phyloP scores from a whole-genome alignment of 2,888 invertebrate genomes.

The Dynastes grantii region DNA sequence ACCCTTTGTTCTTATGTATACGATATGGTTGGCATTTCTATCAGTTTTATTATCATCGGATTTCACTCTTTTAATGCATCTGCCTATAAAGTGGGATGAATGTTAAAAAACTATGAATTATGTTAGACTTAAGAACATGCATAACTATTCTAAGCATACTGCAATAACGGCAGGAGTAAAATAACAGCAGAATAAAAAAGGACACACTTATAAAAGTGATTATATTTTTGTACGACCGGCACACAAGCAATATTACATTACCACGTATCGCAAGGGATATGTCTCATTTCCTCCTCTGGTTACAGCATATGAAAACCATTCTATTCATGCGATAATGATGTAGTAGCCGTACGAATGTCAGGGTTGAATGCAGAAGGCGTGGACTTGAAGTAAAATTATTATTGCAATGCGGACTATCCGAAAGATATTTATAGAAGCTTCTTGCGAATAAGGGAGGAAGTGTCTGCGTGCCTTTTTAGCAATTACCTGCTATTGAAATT shows the following conservation, averaged over 20 bases:
- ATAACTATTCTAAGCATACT: too few relatives aligned
- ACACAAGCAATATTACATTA: too few relatives aligned
- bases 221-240: too few relatives aligned
- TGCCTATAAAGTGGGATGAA: too few relatives aligned
- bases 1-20: slow-evolving; percentile 1
- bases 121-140: too few relatives aligned
- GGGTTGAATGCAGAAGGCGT: slow-evolving; percentile 25
- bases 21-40: background rate
- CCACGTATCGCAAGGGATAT: background rate
- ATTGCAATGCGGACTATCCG: slow-evolving; percentile 5
- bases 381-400: slow-evolving; percentile 26
- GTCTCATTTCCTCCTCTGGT: slow-evolving; percentile 30
- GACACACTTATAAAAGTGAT: too few relatives aligned
- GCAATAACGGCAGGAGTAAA: too few relatives aligned
- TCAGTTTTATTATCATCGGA: slow-evolving; percentile 7
- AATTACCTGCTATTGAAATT: slow-evolving; percentile 30
- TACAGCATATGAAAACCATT: slow-evolving; percentile 6
- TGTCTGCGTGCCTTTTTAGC: slow-evolving; percentile 15
- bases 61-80: background rate
- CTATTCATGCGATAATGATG: slow-evolving; percentile 30
- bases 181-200: too few relatives aligned
- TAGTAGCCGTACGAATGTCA: slow-evolving; percentile 29
- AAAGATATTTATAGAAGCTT: slow-evolving; percentile 33
- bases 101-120: too few relatives aligned
- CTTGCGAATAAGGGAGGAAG: slow-evolving; percentile 10